Evolutionary conservation across 2,888 invertebrate species (phyloP).

Genomic region (Liodrosophila aerea): DNA sequence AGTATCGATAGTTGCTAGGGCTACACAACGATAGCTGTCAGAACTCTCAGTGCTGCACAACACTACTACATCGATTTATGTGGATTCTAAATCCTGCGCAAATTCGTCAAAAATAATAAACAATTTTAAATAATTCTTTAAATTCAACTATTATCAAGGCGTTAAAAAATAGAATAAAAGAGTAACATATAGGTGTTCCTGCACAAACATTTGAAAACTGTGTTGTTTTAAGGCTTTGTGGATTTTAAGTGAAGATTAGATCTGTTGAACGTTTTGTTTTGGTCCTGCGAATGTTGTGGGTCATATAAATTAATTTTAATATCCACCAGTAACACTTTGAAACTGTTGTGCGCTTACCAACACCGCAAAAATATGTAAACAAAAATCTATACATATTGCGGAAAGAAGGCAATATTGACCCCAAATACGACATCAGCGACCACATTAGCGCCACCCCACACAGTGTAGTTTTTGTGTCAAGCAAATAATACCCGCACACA

Average conservation of each 20-base stretch:
- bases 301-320: slow-evolving; percentile 1
- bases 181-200: too few relatives aligned
- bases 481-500: slow-evolving; percentile 40
- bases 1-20: slow-evolving; percentile 35
- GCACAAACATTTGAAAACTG: too few relatives aligned
- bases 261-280: too few relatives aligned
- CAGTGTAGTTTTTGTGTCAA: slow-evolving; percentile 58
- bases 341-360: slow-evolving; percentile 34
- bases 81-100: too few relatives aligned
- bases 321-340: slow-evolving; percentile 22
- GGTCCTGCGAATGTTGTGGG: slow-evolving; percentile 1
- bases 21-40: background rate
- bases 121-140: too few relatives aligned
- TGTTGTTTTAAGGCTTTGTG: too few relatives aligned
- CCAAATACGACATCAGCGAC: slow-evolving; percentile 52
- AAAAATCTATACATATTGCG: slow-evolving; percentile 60
- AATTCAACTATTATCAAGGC: too few relatives aligned
- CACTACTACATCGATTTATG: background rate
- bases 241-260: too few relatives aligned
- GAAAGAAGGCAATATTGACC: slow-evolving; percentile 64
- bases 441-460: slow-evolving; percentile 55
- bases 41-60: background rate
- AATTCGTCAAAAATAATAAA: too few relatives aligned
- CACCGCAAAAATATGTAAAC: slow-evolving; percentile 71
- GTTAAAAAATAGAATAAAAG: too few relatives aligned